Evolutionary conservation across 1,140 invertebrate species (phyloP).

Genomic region (Polypedilum pembai): DNA sequence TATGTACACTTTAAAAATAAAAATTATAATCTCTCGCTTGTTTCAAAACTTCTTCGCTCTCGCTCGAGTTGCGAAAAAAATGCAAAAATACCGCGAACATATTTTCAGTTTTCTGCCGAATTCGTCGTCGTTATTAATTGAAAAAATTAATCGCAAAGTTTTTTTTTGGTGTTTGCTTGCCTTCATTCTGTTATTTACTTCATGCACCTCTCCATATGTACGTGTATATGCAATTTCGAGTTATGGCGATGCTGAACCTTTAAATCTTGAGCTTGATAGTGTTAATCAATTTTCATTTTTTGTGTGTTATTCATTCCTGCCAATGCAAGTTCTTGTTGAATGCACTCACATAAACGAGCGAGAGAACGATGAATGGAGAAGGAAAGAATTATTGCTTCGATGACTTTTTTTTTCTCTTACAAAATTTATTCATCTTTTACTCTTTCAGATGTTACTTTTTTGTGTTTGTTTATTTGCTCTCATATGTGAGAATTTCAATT

Average conservation of each 20-base stretch:
- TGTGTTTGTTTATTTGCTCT: background rate
- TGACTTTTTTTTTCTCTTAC: background rate
- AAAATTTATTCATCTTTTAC: constrained; percentile 7
- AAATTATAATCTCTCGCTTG: constrained; percentile 18
- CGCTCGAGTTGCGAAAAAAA: background rate
- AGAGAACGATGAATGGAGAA: constrained; percentile 11
- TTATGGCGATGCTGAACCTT: constrained; percentile 10
- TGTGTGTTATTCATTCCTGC: background rate
- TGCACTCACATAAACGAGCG: background rate
- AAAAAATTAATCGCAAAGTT: constrained; percentile 7
- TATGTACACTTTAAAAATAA: constrained; percentile 4
- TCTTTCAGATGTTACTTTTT: background rate
- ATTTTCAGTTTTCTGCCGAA: constrained; percentile 17
- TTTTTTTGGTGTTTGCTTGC: background rate
- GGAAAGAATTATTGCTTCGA: constrained; percentile 8
- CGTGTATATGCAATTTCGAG: background rate
- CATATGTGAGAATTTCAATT: constrained; percentile 12
- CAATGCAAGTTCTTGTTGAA: background rate
- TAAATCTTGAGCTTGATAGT: constrained; percentile 18
- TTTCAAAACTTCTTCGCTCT: background rate
- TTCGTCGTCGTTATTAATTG: constrained; percentile 17
- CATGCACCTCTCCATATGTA: background rate
- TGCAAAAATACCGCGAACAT: background rate
- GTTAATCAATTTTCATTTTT: background rate
- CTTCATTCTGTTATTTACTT: background rate